These are phyloP conservation scores for Sturnus vulgaris DNA, from an alignment of 2,113 vertebrate species.

Conservation along the genomic window DNA sequence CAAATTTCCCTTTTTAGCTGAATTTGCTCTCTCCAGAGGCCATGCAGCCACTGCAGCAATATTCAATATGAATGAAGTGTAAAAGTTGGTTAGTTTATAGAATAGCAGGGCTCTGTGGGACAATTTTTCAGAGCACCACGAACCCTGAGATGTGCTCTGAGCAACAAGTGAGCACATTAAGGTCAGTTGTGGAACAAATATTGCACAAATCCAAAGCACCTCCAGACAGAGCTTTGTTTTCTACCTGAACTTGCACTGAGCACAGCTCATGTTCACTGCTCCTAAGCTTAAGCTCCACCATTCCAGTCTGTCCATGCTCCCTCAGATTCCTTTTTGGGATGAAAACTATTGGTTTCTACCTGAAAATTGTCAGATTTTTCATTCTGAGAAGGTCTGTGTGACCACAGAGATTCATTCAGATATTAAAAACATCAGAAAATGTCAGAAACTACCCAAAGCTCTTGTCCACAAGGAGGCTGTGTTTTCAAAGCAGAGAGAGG, in stretches of 20 bases:
- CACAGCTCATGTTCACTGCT: not conserved
- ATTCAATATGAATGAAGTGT: not conserved
- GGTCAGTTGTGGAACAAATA: not conserved
- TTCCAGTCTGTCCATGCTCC: not conserved
- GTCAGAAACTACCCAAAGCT: not conserved
- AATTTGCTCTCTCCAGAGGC: not conserved
- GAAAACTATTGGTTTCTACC: not conserved
- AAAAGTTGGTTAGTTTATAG: not conserved
- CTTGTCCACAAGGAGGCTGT: not conserved
- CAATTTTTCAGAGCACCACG: fast-evolving
- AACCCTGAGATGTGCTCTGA: not conserved
- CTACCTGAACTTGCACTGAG: not conserved
- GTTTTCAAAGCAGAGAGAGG: not conserved
- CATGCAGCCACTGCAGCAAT: not conserved
- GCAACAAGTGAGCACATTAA: not conserved
- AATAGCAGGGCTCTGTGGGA: not conserved
- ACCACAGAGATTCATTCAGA: not conserved
- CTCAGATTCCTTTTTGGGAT: not conserved
- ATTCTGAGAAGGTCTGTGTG: not conserved
- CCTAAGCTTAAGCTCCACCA: not conserved
- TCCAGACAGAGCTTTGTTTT: not conserved
- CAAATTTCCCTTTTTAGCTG: not conserved
- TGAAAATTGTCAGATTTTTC: not conserved
- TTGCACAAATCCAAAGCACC: not conserved
- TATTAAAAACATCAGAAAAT: not conserved